Evolutionary conservation across 2,113 vertebrate genomes (phyloP).

Genomic region (Geococcyx californianus): DNA sequence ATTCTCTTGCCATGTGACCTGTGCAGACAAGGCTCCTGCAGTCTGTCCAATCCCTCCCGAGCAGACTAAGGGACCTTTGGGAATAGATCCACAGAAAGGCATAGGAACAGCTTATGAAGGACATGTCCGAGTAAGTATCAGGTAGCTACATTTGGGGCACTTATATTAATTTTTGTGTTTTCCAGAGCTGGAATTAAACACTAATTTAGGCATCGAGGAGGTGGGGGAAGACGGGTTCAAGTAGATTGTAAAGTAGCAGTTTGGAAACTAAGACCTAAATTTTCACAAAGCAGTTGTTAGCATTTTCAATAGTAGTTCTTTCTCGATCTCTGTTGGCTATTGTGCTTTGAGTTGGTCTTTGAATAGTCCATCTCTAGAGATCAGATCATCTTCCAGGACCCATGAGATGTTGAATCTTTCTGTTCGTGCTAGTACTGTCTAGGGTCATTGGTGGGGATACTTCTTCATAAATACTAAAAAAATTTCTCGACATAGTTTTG

Average conservation of each 20-base stretch:
- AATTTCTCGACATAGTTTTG: not conserved
- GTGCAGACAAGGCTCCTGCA: conserved; percentile 96
- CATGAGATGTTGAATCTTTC: not conserved
- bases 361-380: not conserved
- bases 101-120: conserved; percentile 97
- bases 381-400: not conserved
- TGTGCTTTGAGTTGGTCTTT: not conserved
- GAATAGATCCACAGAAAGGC: conserved; percentile 95
- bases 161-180: not conserved
- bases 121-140: conserved; percentile 87
- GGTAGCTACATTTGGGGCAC: not conserved
- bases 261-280: not conserved
- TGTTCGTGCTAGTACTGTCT: not conserved
- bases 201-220: not conserved
- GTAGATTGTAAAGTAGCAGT: not conserved
- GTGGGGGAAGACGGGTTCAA: not conserved
- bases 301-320: not conserved
- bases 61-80: conserved; percentile 93
- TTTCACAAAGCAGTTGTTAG: not conserved
- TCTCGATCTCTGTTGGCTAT: not conserved
- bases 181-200: not conserved
- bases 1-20: conserved; percentile 97
- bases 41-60: conserved; percentile 94
- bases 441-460: not conserved
- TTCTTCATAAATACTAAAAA: not conserved